Evolutionary conservation across 2,797 vertebrate species (phyloP).

Genomic region (Callimico goeldii): DNA sequence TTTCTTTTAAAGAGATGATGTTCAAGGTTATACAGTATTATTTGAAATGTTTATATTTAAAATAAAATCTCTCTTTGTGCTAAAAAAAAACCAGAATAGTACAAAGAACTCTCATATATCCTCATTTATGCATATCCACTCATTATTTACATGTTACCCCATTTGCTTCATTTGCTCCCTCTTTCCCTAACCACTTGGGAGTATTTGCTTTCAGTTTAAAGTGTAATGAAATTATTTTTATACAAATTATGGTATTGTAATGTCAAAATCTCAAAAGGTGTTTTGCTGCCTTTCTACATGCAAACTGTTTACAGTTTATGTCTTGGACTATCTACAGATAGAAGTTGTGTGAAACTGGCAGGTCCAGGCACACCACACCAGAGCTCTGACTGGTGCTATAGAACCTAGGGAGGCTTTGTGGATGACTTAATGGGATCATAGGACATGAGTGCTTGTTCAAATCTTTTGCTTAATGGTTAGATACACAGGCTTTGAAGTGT

Average conservation of each 20-base stretch:
- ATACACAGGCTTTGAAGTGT: background rate
- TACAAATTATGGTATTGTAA: background rate
- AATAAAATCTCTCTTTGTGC: background rate
- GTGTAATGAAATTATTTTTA: background rate
- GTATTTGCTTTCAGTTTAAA: background rate
- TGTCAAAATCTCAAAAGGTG: background rate
- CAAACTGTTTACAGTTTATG: background rate
- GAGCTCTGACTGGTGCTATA: background rate
- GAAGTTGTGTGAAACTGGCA: background rate
- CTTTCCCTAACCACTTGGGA: background rate
- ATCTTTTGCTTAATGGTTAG: background rate
- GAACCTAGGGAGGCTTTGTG: background rate
- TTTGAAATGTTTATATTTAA: slow-evolving; percentile 44
- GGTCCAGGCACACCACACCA: background rate
- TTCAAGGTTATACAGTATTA: slow-evolving; percentile 3
- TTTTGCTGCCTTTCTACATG: background rate
- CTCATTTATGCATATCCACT: background rate
- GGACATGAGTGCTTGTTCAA: background rate
- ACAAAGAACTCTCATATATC: background rate
- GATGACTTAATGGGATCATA: background rate
- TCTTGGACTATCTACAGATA: background rate
- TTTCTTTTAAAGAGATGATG: slow-evolving; percentile 43
- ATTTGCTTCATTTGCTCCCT: background rate
- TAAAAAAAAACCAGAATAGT: background rate
- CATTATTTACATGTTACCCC: background rate